Conservation (phyloP, 2,888 invertebrate genomes). For the Nesidiocoris tenuis region DNA sequence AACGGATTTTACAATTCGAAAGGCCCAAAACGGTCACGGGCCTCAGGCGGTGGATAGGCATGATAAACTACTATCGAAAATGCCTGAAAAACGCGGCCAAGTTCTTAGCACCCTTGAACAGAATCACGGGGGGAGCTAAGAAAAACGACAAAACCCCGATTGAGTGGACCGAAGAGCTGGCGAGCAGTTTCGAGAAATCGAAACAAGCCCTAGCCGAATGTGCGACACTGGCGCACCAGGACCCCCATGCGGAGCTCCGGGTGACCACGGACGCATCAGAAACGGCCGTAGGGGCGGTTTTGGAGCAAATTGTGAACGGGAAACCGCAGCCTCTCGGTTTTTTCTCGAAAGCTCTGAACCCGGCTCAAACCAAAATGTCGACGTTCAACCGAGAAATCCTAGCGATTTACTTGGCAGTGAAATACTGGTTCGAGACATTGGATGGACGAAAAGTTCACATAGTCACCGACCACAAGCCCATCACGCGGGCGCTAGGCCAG, state of each 20-base stretch:
- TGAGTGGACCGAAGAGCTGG: no score
- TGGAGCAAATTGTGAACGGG: slow-evolving; percentile 10
- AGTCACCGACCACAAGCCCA: slow-evolving; percentile 33
- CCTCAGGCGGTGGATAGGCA: slow-evolving; percentile 52
- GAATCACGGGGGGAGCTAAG: no score
- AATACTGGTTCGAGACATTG: no score
- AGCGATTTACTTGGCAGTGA: slow-evolving; percentile 10
- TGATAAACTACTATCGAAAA: slow-evolving; percentile 54
- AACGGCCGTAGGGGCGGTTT: slow-evolving; percentile 10
- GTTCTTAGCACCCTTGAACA: slow-evolving; percentile 46
- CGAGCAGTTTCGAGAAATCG: no score
- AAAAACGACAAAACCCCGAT: no score
- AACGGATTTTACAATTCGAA: slow-evolving; percentile 31
- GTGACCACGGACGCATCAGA: slow-evolving; percentile 24
- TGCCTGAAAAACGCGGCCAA: slow-evolving; percentile 53
- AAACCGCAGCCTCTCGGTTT: slow-evolving; percentile 23
- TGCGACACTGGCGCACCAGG: slow-evolving; percentile 17
- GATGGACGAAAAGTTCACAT: slow-evolving; percentile 13
- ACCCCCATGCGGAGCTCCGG: neutral
- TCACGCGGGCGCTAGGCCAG: slow-evolving; percentile 38
- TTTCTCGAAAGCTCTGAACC: slow-evolving; percentile 20
- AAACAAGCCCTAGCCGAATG: no score
- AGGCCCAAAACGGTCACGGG: no score
- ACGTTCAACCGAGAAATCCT: slow-evolving; percentile 11
- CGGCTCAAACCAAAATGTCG: no score